phyloP scores from a whole-genome alignment of 2,113 vertebrate species.

The Entelurus aequoreus region DNA sequence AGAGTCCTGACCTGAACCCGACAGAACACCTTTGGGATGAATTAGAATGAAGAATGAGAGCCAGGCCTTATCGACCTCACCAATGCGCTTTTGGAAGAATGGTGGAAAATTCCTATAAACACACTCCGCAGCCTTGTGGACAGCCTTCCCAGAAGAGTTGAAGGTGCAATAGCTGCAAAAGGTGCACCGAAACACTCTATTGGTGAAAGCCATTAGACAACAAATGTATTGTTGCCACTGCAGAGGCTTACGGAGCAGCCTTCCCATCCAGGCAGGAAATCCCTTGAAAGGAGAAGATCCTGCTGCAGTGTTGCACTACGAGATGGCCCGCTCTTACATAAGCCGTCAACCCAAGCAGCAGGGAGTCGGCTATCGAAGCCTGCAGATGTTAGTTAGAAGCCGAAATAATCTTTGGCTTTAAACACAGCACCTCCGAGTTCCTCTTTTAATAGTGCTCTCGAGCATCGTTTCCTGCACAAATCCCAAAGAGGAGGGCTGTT shows the following conservation, averaged over 20 bases:
- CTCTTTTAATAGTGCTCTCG: not conserved
- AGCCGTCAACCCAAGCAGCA: constrained; percentile 37
- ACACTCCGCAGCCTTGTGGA: no score
- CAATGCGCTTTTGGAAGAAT: no score
- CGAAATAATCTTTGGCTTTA: constrained; percentile 17
- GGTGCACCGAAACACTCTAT: no score
- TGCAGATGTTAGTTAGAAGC: constrained; percentile 17
- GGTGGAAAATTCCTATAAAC: no score
- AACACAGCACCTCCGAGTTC: not conserved
- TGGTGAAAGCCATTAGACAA: no score
- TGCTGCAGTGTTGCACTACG: constrained; percentile 30
- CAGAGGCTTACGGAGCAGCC: constrained; percentile 4
- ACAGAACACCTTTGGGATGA: no score
- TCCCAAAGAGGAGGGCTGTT: constrained; percentile 20
- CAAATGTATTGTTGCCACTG: no score
- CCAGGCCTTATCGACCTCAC: no score
- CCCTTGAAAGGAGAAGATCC: constrained; percentile 33
- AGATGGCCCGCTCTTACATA: constrained; percentile 59
- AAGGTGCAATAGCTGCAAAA: no score
- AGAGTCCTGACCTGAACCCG: no score
- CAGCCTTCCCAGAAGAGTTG: no score
- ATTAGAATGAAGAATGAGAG: no score
- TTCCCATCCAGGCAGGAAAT: constrained; percentile 19
- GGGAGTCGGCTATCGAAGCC: constrained; percentile 25
- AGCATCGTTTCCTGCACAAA: not conserved